Base-by-base conservation (phyloP, 2,888 invertebrate genomes). In the Cremastobaeus sp. region DNA sequence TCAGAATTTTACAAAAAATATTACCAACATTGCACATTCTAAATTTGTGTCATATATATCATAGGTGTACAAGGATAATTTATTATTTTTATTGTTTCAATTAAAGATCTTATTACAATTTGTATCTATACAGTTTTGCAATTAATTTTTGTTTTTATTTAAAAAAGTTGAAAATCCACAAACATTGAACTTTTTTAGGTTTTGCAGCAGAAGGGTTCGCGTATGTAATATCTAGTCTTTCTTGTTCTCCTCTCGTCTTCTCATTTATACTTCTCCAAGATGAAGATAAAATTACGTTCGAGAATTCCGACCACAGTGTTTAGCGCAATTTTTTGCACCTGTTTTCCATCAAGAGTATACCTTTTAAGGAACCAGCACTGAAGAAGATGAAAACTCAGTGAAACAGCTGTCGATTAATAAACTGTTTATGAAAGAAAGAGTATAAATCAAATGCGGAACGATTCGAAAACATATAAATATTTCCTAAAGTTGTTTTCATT, bases 131-230 rank as follows among this genome's bases (percentile, higher is more conserved):
- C n/a, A n/a, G n/a, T n/a, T n/a, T n/a, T n/a, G n/a, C n/a, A n/a
- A n/a, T n/a, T n/a, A n/a, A n/a, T n/a, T n/a, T 18, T 20, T 43
- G 21, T 21, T 43, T 11, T 37, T 1, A 9, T 11, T 11, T 21
- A 17, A 54, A 30, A 68, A 78, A 73, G 77, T 77, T 72, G 43
- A 76, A 76, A 71, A 79, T 77, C 77, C 65, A 70, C 79, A 82
- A 37, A 50, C 3, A 28, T 15, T 62, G 73, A 45, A n/a, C 54
- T 76, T 80, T 86, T 88, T 69, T 84, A 90, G 90, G 91, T 96
- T 83, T 91, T 97, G 84, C 97, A 97, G 88, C 96, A 96, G 89
- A 96, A 96, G 89, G 97, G 96, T 81, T 96, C 96, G 83, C 92
- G 96, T 85, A 97, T 97, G 96, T 97, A 94, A 90, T 84, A 81